Conservation (phyloP, 2,797 vertebrate species). For the Cuniculus paca region DNA sequence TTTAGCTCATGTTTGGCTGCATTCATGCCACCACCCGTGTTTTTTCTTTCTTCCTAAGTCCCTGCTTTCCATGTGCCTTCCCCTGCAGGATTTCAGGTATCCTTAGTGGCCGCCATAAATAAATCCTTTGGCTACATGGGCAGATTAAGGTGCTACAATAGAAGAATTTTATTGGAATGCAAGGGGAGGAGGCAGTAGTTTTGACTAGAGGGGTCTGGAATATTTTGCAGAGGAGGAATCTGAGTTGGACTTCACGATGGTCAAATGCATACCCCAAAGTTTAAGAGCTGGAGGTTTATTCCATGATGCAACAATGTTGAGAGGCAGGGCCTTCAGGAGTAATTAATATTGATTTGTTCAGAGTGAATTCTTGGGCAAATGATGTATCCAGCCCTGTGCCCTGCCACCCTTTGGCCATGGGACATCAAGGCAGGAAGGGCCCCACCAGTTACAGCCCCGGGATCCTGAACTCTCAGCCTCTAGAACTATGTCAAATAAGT, state of each 20-base stretch:
- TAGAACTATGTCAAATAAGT: neutral
- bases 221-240: neutral
- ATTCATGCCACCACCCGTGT: neutral
- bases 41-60: neutral
- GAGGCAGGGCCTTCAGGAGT: neutral
- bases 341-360: neutral
- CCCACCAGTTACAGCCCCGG: neutral
- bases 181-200: neutral
- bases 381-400: neutral
- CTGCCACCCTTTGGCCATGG: neutral
- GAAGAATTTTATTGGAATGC: neutral
- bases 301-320: neutral
- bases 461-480: neutral
- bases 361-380: neutral
- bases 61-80: fast-evolving
- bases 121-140: neutral
- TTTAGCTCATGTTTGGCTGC: neutral
- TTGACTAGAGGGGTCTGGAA: neutral
- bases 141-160: neutral
- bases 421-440: neutral
- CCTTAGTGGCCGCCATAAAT: neutral
- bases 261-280: neutral
- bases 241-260: neutral
- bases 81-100: neutral
- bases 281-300: no score